These are phyloP conservation scores for Rutpela maculata DNA, from an alignment of 2,888 invertebrate genomes.

Conservation along the genomic window DNA sequence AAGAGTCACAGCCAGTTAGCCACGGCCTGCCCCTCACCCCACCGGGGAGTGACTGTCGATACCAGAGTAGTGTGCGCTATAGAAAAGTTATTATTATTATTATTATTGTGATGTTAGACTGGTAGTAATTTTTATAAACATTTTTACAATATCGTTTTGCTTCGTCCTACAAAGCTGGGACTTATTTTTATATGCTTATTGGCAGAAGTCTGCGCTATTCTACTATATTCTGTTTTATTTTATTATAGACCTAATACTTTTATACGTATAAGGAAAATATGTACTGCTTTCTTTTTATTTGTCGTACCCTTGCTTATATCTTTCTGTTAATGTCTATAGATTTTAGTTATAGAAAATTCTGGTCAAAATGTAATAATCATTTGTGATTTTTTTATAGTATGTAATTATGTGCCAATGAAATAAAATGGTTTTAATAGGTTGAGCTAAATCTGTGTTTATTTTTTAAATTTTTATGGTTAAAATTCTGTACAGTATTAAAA, in stretches of 20 bases:
- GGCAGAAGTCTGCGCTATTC: neutral
- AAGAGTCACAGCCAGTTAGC: too few species aligned
- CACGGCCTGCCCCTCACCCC: too few species aligned
- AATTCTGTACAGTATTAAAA: neutral
- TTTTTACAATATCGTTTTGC: neutral
- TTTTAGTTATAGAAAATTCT: conserved; percentile 43
- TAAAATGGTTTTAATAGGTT: conserved; percentile 35
- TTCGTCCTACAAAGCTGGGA: neutral
- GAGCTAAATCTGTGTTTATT: conserved; percentile 3
- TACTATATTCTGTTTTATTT: conserved; percentile 11
- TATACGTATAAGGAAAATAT: conserved; percentile 17
- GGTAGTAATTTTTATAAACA: conserved; percentile 1
- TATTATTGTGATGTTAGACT: conserved; percentile 2
- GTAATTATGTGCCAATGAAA: conserved; percentile 55
- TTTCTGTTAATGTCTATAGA: conserved; percentile 31
- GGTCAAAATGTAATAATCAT: conserved; percentile 51
- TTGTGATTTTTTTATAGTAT: conserved; percentile 50
- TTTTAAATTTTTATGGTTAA: neutral
- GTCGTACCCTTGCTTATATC: neutral
- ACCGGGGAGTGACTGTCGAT: too few species aligned
- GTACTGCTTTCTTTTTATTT: conserved; percentile 18
- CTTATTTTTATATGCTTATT: neutral
- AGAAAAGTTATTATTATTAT: neutral
- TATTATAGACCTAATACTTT: conserved; percentile 14
- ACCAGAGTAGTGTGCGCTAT: too few species aligned